A percentile compares a stretch with the other conserved stretches of the same genome.
Conservation (phyloP, 2,797 vertebrate genomes). For the Phoeniculus purpureus region DNA sequence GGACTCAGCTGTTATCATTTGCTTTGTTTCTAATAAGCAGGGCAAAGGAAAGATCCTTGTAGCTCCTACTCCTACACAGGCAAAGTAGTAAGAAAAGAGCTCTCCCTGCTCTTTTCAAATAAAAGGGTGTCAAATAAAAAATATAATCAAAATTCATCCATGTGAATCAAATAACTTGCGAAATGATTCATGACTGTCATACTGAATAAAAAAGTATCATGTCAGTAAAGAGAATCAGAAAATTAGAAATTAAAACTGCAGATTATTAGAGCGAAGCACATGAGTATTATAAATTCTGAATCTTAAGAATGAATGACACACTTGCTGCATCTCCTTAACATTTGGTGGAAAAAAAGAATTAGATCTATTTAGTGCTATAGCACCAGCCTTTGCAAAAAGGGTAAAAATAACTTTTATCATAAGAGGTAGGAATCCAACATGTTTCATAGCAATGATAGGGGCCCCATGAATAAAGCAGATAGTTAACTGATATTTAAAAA, state of each 20-base stretch:
- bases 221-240: neutral
- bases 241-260: neutral
- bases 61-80: neutral
- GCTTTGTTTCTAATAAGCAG: neutral
- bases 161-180: neutral
- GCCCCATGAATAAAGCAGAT: constrained; percentile 9
- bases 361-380: neutral
- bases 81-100: neutral
- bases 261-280: neutral
- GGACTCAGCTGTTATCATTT: neutral
- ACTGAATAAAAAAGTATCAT: neutral
- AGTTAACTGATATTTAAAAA: neutral
- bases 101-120: neutral
- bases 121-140: neutral
- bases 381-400: constrained; percentile 41
- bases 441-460: neutral
- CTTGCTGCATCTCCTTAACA: neutral
- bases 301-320: constrained; percentile 10
- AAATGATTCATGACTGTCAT: constrained; percentile 13
- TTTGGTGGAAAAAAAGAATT: neutral
- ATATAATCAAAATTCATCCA: neutral
- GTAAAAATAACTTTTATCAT: constrained; percentile 47
- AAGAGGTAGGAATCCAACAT: constrained; percentile 32
- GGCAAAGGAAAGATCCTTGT: neutral
- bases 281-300: neutral